Percentiles rank a stretch among this genome's conserved stretches.
Evolutionary conservation across 1,140 invertebrate genomes (phyloP).

Genomic region (Danaus melanippus): DNA sequence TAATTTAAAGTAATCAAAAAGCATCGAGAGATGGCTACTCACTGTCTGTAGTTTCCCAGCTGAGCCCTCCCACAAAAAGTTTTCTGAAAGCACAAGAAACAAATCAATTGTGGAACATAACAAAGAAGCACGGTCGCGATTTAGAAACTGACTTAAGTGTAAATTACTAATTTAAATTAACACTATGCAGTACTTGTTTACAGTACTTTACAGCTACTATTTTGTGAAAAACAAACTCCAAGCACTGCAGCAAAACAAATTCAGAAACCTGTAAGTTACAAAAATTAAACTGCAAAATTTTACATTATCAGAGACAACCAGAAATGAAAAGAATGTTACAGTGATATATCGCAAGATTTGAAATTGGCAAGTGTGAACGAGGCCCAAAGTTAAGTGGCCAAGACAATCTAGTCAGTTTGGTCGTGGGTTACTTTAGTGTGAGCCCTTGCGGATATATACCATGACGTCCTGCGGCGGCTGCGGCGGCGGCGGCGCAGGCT

Average conservation of each 20-base stretch:
- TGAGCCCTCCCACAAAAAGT: slow-evolving; percentile 97
- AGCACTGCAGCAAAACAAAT: slow-evolving; percentile 74
- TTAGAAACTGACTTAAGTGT: slow-evolving; percentile 59
- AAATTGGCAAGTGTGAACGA: slow-evolving; percentile 67
- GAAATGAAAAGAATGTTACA: slow-evolving; percentile 63
- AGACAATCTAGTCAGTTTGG: slow-evolving; percentile 71
- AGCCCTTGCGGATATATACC: slow-evolving; percentile 77
- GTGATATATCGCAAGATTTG: slow-evolving; percentile 70
- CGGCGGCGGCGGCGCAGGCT: slow-evolving; percentile 69
- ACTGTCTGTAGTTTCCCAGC: slow-evolving; percentile 98
- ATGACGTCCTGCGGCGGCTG: slow-evolving; percentile 72
- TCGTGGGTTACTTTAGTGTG: slow-evolving; percentile 72
- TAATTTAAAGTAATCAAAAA: slow-evolving; percentile 3
- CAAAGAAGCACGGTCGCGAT: slow-evolving; percentile 39
- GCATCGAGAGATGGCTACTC: slow-evolving; percentile 71
- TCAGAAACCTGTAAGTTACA: slow-evolving; percentile 72
- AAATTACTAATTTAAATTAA: slow-evolving; percentile 69
- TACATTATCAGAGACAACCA: slow-evolving; percentile 55
- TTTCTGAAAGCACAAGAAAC: slow-evolving; percentile 85
- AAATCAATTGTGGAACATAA: slow-evolving; percentile 38
- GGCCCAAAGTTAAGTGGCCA: slow-evolving; percentile 73
- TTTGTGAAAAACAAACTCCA: slow-evolving; percentile 71
- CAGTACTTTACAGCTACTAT: slow-evolving; percentile 73
- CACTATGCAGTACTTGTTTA: slow-evolving; percentile 74
- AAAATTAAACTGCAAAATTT: slow-evolving; percentile 68